Evolutionary conservation across 2,113 vertebrate species (phyloP), one percentile per base, ranked within the genome.

Genomic region (Apteryx mantelli): DNA sequence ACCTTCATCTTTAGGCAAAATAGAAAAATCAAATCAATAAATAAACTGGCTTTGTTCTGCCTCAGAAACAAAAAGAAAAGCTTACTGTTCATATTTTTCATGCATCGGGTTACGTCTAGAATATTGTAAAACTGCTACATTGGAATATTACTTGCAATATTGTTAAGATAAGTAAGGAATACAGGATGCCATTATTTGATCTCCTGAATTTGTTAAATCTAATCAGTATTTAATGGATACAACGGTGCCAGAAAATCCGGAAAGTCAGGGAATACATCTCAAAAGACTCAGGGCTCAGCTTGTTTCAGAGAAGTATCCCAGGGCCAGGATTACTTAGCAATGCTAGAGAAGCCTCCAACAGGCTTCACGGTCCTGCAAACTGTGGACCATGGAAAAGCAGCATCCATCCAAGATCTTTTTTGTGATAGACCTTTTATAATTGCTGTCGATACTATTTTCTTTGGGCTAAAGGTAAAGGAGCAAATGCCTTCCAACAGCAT

Each of bases 211-310:
- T 90, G 76, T 90, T 66, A 90, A 94, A 93, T 93, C 85, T 95
- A 94, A 97, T 97, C 89, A 95, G 75, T 88, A 82, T 96, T 96
- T 95, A 97, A 94, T 95, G 82, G 89, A 60, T 32, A 60, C 17
- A 50, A 22, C 0, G 0, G 83, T 94, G 91, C 89, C 97, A 96
- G 76, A 55, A 93, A 93, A 93, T 60, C 64, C 85, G 88, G 79
- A 95, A 94, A 92, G 94, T 28, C 69, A 77, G 79, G 88, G 60
- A 93, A 89, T 73, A 95, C 52, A 86, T 78, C 91, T 86, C 71
- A 71, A 76, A 81, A 94, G 71, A 16, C 65, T 82, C 55, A 20
- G 70, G 85, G 68, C 68, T 69, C 68, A 95, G 44, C 8, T 79
- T 42, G 36, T 95, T 82, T 88, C 82, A 77, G 93, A 86, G 81